A percentile compares a stretch with the other conserved stretches of the same genome.
These are phyloP conservation scores for Meganola albula DNA, from an alignment of 2,888 invertebrate genomes.

Conservation along the genomic window DNA sequence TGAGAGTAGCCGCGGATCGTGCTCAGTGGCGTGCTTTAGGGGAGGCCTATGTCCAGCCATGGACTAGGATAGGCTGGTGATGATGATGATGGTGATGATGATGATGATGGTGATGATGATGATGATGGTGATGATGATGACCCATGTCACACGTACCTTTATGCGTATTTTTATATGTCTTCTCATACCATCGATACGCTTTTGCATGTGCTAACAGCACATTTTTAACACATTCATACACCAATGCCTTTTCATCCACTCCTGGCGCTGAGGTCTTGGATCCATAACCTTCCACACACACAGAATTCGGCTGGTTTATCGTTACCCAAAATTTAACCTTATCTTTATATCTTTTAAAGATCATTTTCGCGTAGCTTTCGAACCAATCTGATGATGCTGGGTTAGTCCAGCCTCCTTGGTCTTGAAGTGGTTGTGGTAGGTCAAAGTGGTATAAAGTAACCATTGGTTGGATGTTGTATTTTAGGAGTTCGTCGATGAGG, in stretches of 20 bases:
- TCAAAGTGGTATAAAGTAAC: conserved; percentile 56
- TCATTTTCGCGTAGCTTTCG: conserved; percentile 60
- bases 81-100: no score
- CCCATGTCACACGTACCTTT: no score
- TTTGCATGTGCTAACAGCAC: conserved; percentile 78
- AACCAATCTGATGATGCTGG: conserved; percentile 56
- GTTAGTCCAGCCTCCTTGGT: conserved; percentile 56
- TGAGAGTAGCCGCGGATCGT: no score
- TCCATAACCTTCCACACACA: conserved; percentile 68
- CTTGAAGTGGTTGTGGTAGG: conserved; percentile 51
- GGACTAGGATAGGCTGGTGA: no score
- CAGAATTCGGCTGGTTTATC: conserved; percentile 75
- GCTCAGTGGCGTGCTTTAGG: no score
- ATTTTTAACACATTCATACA: conserved; percentile 75
- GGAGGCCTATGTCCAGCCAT: no score
- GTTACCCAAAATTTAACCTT: conserved; percentile 79
- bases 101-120: no score
- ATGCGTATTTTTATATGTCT: conserved; percentile 36
- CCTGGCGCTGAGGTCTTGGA: conserved; percentile 44
- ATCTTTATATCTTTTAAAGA: conserved; percentile 61
- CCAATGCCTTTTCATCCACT: conserved; percentile 47
- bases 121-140: no score
- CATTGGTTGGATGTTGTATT: conserved; percentile 53
- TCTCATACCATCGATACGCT: conserved; percentile 63
- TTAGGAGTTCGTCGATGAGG: conserved; percentile 67